phyloP scores from a whole-genome alignment of 2,888 invertebrate genomes.

The Drosophila kuntzei region DNA sequence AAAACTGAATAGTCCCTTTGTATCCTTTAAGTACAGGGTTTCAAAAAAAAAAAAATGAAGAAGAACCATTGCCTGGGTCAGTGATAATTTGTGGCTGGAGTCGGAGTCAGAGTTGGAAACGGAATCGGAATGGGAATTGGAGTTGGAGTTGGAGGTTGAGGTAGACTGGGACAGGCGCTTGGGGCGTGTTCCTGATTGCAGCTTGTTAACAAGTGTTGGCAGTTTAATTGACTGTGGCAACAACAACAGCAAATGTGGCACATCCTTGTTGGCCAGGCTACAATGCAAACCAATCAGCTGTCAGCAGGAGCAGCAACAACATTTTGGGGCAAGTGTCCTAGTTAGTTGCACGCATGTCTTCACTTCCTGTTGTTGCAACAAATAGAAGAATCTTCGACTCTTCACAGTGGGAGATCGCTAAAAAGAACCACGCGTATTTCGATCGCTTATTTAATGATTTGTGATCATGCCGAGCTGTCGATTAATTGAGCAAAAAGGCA shows the following conservation, averaged over 20 bases:
- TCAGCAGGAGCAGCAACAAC: conserved; percentile 45
- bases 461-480: conserved; percentile 64
- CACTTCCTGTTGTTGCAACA: conserved; percentile 13
- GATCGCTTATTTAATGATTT: conserved; percentile 25
- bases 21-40: not conserved
- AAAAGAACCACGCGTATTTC: conserved; percentile 16
- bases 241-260: conserved; percentile 41
- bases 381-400: conserved; percentile 37
- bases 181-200: conserved; percentile 83
- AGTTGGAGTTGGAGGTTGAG: conserved; percentile 38
- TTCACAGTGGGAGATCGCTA: conserved; percentile 47
- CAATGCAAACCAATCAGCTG: conserved; percentile 68
- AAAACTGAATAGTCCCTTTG: not conserved
- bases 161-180: conserved; percentile 56
- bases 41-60: not conserved
- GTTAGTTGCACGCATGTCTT: conserved; percentile 57
- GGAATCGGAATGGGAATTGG: not conserved
- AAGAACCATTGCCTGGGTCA: conserved; percentile 14
- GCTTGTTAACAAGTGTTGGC: conserved; percentile 84
- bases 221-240: conserved; percentile 80
- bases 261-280: conserved; percentile 53
- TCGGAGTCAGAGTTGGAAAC: conserved; percentile 27
- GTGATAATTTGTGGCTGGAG: conserved; percentile 64
- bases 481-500: conserved; percentile 75
- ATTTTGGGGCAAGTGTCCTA: conserved; percentile 56